Percentiles rank a stretch among this genome's conserved stretches.
Evolutionary conservation across 2,113 vertebrate genomes (phyloP).

Genomic region (Grammomys dolichurus): DNA sequence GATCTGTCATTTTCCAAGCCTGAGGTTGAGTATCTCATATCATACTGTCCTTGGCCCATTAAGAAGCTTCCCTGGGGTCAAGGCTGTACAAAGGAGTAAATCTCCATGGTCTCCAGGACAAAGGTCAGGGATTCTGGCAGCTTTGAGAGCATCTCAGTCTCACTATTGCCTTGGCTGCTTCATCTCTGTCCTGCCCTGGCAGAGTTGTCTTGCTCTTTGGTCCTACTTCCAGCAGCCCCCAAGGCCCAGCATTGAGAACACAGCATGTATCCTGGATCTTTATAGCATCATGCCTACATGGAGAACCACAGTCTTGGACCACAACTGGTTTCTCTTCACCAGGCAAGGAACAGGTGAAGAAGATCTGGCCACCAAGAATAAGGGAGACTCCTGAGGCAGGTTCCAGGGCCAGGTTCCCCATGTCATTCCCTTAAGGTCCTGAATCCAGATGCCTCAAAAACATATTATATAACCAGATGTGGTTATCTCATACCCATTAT

Average conservation of each 20-base stretch:
- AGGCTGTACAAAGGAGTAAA: background rate
- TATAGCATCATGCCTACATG: background rate
- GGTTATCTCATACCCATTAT: too few relatives aligned
- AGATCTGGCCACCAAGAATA: background rate
- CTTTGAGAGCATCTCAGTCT: background rate
- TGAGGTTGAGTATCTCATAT: background rate
- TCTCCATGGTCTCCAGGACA: background rate
- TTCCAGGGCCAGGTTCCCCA: accelerated
- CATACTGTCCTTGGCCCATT: background rate
- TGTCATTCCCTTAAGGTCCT: background rate
- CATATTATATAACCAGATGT: background rate
- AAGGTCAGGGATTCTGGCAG: background rate
- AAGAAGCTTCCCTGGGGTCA: background rate
- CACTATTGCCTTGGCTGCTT: background rate
- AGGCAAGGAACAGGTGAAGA: background rate
- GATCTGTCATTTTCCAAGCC: background rate
- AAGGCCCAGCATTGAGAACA: background rate
- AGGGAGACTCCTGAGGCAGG: too few relatives aligned
- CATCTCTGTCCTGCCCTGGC: background rate
- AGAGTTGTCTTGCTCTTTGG: background rate
- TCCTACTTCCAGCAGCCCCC: too few relatives aligned
- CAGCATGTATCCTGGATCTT: background rate
- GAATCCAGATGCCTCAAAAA: accelerated
- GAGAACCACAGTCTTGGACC: background rate
- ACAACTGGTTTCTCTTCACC: background rate